Evolutionary conservation across 2,888 invertebrate genomes (phyloP), one percentile per base, ranked within the genome.

Genomic region (Lasius platythorax): DNA sequence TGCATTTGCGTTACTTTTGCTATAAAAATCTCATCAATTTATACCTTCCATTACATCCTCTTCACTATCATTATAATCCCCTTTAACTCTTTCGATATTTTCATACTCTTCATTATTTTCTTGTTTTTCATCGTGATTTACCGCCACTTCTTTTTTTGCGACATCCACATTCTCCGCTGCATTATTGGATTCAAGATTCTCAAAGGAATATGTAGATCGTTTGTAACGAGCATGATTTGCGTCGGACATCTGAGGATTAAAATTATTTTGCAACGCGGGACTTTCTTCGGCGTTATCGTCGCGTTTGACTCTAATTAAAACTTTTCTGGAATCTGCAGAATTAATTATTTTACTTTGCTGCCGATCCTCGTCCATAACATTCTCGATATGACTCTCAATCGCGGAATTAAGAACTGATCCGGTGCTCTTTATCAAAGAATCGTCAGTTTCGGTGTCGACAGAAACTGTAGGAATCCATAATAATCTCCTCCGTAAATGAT

Each of bases 31-130:
- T n/a, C 43, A 28, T 53, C n/a, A 75, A 75, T 74, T 72, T 75
- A 58, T 53, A 72, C 82, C 30, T 75, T 79, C 28, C 1, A 79
- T 12, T n/a, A 28, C 8, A 23, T 87, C 81, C 11, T 82, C 85
- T 28, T 89, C 87, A 9, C 58, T 73, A 40, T 88, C 86, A 40
- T 61, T 61, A 78, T 81, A 89, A 79, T 66, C 72, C 33, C 3
- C 15, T 66, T 83, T 79, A 40, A 66, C 53, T 9, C 85, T 85
- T 67, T 89, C 87, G 5, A 84, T 61, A 9, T 87, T 85, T n/a
- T 85, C 82, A 58, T 89, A 87, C 12, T 90, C 87, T 23, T 85
- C 73, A 18, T 73, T 37, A 46, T 2, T 46, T 18, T 58, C 70
- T 43, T 56, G 56, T 15, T 68, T 58, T 8, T 81, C 73, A 12